Base-by-base conservation (phyloP, 1,140 invertebrate genomes). In the Aphaenogaster rudis region DNA sequence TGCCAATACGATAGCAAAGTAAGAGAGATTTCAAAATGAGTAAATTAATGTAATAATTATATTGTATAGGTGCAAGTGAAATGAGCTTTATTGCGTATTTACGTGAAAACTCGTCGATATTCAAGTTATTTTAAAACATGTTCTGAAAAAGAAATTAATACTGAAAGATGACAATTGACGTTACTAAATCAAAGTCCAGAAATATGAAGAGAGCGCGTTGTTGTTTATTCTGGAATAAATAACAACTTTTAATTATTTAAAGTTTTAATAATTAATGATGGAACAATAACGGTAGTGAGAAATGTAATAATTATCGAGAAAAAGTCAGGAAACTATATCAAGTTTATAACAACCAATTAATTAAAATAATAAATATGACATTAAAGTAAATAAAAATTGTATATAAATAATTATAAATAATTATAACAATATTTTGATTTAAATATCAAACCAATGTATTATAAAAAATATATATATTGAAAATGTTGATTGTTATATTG, bases 21-120 rank as follows among this genome's bases (percentile, higher is more conserved):
- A 59, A 45, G n/a, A 15, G 54, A 61, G n/a, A 61, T 76, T 76
- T 76, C 45, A 28, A 45, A 66, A 66, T 66, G 50, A 54, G 33
- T 72, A 36, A 59, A 76, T 76, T 59, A 76, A 61, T 76, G 13
- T 42, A 28, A 42, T 59, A 21, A 57, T 74, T 7, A 21, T 57
- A 42, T 59, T 76, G 13, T 76, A 59, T 61, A 11, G 9, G 36
- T 21, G 39, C 9, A 8, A 6, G 61, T 76, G 72, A 21, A 76
- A 42, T 45, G 36, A 76, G 39, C 3, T 76, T 59, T 39, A 28
- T 28, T 33, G 11, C n/a, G 7, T 74, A n/a, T 28, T 28, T 28
- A 74, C 8, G 28, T 50, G 8, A 71, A 71, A 50, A 33, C 4
- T 50, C 6, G 1, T 76, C 50, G 2, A 42, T 59, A 28, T 76